Base-by-base conservation (phyloP, 2,113 vertebrate species). In the Siniperca knerii region DNA sequence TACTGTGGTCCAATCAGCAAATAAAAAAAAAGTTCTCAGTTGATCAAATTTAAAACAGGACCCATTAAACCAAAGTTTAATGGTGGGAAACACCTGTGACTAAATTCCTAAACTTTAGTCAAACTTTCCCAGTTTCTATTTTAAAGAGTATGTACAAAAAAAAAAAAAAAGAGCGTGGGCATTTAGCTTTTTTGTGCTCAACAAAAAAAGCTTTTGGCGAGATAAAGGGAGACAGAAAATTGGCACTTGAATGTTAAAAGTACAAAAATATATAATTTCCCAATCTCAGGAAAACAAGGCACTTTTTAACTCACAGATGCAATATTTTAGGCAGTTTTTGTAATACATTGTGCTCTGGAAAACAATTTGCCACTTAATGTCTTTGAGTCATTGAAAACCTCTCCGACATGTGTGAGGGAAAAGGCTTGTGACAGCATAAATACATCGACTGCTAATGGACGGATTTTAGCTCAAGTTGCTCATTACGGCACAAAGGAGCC, bases 211-310 rank as follows among this genome's bases (percentile, higher is more conserved):
- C 46, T 77, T 79, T 81, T 62, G 77, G 72, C 33, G 50, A 83
- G 60, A 80, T 74, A 83, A 80, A 88, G 62, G 65, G 84, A 81
- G 82, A 89, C 74, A 88, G 87, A 83, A 85, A 84, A 87, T 82
- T 86, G 88, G 85, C 91, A 92, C 86, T 92, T 90, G 54, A 84
- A 78, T 68, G 77, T 37, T 37, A 81, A 54, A 83, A 75, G 86
- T 91, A 92, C 13, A 93, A 90, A 92, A 92, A 92, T 87, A 92
- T 81, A 89, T 73, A 37, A 79, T 90, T 87, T 87, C 86, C 71
- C 58, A 79, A 88, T 89, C 16, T 81, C 25, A 61, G 52, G 82
- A 25, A 75, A 68, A 87, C 83, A 88, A 94, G 90, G 91, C 93
- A 94, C 93, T 94, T 89, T 85, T 67, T 35, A 35, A 50, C 50